Evolutionary conservation across 2,113 vertebrate genomes (phyloP).

Genomic region (Struthidea cinerea): DNA sequence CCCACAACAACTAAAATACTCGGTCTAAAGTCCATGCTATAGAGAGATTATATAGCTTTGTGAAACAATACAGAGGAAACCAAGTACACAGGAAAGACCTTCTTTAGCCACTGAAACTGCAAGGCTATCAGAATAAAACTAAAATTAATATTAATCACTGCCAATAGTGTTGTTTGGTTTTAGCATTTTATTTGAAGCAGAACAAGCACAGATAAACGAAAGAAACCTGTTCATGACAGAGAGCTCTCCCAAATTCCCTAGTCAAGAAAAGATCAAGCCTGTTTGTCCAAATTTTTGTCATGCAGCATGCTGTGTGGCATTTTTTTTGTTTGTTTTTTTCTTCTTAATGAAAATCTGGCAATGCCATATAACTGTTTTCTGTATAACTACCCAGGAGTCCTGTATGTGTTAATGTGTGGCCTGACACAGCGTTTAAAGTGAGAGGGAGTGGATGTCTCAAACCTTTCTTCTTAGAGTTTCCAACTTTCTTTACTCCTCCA

Average conservation of each 20-base stretch:
- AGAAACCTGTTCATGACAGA: neutral
- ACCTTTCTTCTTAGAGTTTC: neutral
- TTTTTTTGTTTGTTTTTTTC: neutral
- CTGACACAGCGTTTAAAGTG: neutral
- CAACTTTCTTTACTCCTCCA: neutral
- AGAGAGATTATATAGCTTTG: neutral
- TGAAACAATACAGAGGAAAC: neutral
- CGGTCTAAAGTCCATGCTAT: fast-evolving
- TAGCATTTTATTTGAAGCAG: neutral
- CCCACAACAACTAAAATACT: neutral
- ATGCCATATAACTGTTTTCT: neutral
- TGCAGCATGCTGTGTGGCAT: neutral
- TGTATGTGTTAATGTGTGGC: neutral
- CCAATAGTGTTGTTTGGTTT: neutral
- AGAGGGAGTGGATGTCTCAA: neutral
- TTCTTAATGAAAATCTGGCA: neutral
- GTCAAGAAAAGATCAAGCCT: neutral
- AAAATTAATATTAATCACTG: neutral
- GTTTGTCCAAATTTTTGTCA: neutral
- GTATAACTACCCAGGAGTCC: neutral
- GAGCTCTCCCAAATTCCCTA: neutral
- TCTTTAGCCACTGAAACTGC: neutral
- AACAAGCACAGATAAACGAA: neutral
- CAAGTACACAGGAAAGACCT: neutral
- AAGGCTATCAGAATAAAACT: neutral